phyloP scores from a whole-genome alignment of 2,113 vertebrate species.

The Syngnathus floridae region DNA sequence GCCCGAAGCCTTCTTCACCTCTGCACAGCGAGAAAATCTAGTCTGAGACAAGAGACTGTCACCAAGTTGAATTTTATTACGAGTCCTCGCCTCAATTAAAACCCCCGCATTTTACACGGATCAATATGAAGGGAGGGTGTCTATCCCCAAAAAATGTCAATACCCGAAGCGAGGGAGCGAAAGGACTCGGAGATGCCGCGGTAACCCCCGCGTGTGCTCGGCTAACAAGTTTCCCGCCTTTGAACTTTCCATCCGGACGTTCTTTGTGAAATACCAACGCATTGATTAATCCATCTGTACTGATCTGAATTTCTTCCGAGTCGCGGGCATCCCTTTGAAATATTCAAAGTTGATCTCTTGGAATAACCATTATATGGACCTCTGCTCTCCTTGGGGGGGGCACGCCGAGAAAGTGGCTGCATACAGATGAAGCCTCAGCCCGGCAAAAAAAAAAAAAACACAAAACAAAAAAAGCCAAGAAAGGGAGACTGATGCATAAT shows the following conservation, averaged over 20 bases:
- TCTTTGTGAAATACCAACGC: constrained; percentile 56
- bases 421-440: constrained; percentile 60
- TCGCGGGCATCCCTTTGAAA: constrained; percentile 60
- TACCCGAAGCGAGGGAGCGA: constrained; percentile 37
- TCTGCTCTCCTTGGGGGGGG: constrained; percentile 57
- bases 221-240: constrained; percentile 55
- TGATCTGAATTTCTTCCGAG: constrained; percentile 59
- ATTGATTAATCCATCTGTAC: constrained; percentile 63
- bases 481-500: constrained; percentile 51
- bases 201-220: constrained; percentile 35
- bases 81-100: constrained; percentile 46
- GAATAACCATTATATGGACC: constrained; percentile 59
- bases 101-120: constrained; percentile 33
- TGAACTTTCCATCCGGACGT: constrained; percentile 51
- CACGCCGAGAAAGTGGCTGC: constrained; percentile 45
- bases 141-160: constrained; percentile 54
- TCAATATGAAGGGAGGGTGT: constrained; percentile 46
- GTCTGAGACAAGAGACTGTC: not conserved
- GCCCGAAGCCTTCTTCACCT: not conserved
- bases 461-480: constrained; percentile 3
- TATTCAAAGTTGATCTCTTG: constrained; percentile 60
- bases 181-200: constrained; percentile 36
- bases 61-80: constrained; percentile 31
- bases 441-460: constrained; percentile 22
- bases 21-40: not conserved